Conservation (phyloP, 2,888 invertebrate species). For the Aporophyla nigra region DNA sequence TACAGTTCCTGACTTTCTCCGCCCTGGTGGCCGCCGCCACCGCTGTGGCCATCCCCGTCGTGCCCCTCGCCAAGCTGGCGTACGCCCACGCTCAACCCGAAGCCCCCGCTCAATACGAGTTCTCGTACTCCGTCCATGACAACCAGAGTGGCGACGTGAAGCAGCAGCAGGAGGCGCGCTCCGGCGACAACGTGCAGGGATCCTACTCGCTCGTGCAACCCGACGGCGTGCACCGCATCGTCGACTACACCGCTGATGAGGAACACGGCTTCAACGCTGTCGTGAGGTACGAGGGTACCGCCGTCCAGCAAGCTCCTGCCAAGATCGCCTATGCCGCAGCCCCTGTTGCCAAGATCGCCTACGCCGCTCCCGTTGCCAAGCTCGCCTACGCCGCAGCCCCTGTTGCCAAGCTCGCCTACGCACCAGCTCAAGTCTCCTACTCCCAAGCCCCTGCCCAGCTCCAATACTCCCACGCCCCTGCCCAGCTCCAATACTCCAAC, state of each 20-base stretch:
- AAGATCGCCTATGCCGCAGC: constrained; percentile 69
- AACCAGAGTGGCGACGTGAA: constrained; percentile 86
- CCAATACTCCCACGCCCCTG: neutral
- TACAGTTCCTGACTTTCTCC: constrained; percentile 67
- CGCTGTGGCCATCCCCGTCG: constrained; percentile 77
- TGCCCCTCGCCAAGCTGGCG: constrained; percentile 68
- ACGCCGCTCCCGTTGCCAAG: constrained; percentile 70
- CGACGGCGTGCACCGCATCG: constrained; percentile 86
- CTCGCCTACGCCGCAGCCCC: constrained; percentile 70
- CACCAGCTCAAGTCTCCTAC: constrained; percentile 12
- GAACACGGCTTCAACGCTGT: constrained; percentile 87
- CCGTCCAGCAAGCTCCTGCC: constrained; percentile 72
- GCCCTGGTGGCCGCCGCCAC: constrained; percentile 74
- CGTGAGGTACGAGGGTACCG: constrained; percentile 86
- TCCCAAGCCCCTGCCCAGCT: neutral
- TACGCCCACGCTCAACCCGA: constrained; percentile 83
- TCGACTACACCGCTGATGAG: constrained; percentile 87
- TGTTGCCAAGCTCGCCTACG: constrained; percentile 41
- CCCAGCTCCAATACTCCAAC: neutral
- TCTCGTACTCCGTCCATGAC: constrained; percentile 87
- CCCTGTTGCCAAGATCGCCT: constrained; percentile 65
- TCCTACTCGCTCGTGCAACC: constrained; percentile 88
- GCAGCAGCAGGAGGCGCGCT: constrained; percentile 85
- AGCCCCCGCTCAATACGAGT: constrained; percentile 85
- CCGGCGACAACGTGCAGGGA: constrained; percentile 86